Conservation (phyloP, 2,113 vertebrate genomes). For the Prionailurus viverrinus region DNA sequence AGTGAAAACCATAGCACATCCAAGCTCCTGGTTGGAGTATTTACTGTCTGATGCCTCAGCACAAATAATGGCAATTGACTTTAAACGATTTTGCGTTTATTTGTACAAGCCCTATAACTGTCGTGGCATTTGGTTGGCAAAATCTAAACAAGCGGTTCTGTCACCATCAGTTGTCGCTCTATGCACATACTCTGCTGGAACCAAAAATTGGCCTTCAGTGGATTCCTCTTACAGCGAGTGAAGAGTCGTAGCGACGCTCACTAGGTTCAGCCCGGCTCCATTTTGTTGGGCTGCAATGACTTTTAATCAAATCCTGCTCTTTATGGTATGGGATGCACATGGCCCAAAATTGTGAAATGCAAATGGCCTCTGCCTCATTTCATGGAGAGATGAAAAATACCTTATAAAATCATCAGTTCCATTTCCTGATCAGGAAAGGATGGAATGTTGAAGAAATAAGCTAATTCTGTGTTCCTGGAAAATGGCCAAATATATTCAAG, state of each 20-base stretch:
- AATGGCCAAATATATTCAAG: constrained; percentile 66
- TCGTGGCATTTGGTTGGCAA: background rate
- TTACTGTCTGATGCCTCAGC: constrained; percentile 65
- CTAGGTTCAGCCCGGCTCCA: background rate
- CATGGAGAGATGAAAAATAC: constrained; percentile 47
- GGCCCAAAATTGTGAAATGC: constrained; percentile 57
- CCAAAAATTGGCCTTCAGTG: background rate
- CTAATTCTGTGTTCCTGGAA: constrained; percentile 71
- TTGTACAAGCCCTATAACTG: background rate
- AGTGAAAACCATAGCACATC: constrained; percentile 65
- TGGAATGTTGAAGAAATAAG: constrained; percentile 69
- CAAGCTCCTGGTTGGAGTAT: constrained; percentile 6
- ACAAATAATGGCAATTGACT: background rate
- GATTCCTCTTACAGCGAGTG: background rate
- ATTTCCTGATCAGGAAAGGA: constrained; percentile 60
- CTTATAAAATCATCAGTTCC: constrained; percentile 62
- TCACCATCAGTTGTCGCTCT: background rate
- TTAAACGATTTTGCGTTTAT: background rate
- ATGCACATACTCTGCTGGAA: background rate
- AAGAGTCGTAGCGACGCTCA: background rate
- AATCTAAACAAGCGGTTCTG: background rate
- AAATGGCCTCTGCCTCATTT: constrained; percentile 59
- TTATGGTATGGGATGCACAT: background rate
- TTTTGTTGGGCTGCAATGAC: background rate
- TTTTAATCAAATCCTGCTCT: constrained; percentile 53